phyloP scores from a whole-genome alignment of 2,888 invertebrate genomes.

The Hyppa rectilinea region DNA sequence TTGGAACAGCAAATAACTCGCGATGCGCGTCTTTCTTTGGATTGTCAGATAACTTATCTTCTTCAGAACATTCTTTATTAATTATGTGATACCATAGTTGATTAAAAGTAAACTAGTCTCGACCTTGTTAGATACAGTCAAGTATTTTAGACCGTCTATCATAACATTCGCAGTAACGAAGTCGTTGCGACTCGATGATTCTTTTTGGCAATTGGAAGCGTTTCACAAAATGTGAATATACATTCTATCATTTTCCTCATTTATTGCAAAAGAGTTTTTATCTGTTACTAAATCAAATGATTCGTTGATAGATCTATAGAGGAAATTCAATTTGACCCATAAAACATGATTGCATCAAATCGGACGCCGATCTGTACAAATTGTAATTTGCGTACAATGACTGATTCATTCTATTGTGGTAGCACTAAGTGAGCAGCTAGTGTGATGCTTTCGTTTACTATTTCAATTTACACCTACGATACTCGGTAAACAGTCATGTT shows the following conservation, averaged over 20 bases:
- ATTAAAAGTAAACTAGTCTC: conserved; percentile 26
- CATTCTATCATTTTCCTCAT: conserved; percentile 24
- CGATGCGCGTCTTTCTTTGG: conserved; percentile 24
- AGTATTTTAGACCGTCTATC: conserved; percentile 37
- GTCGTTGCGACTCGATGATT: conserved; percentile 30
- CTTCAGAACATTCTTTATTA: conserved; percentile 19
- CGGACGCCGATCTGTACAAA: conserved; percentile 53
- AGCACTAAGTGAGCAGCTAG: conserved; percentile 59
- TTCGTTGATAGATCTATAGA: conserved; percentile 36
- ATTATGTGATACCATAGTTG: conserved; percentile 27
- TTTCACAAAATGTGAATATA: conserved; percentile 38
- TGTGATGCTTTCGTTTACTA: conserved; percentile 46
- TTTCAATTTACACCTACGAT: conserved; percentile 44
- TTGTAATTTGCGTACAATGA: conserved; percentile 78
- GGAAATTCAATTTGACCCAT: conserved; percentile 49
- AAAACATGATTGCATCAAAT: conserved; percentile 57
- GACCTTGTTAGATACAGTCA: conserved; percentile 42
- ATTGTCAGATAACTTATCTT: conserved; percentile 27
- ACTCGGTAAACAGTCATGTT: conserved; percentile 13
- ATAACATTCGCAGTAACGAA: conserved; percentile 10
- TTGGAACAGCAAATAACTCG: conserved; percentile 19
- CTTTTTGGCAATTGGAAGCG: conserved; percentile 44
- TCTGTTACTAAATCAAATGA: conserved; percentile 9
- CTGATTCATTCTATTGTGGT: conserved; percentile 67
- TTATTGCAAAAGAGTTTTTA: conserved; percentile 13